These are phyloP conservation scores for Xylophagus ater DNA, from an alignment of 2,888 invertebrate genomes.

Conservation along the genomic window DNA sequence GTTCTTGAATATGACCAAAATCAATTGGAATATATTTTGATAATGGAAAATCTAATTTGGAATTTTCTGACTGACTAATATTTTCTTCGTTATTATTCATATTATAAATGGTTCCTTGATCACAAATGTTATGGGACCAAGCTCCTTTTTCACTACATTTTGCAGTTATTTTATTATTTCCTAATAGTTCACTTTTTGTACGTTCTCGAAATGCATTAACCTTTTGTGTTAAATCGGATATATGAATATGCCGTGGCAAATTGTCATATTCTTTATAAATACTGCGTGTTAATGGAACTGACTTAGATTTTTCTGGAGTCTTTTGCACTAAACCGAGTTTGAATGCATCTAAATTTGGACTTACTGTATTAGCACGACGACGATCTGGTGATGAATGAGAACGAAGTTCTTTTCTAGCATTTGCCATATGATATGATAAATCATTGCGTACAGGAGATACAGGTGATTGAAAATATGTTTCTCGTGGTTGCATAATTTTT, in stretches of 20 bases:
- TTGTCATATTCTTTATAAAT: conserved; percentile 21
- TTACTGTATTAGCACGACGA: conserved; percentile 24
- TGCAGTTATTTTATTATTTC: conserved; percentile 36
- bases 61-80: no score
- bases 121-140: neutral
- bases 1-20: no score
- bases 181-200: conserved; percentile 34
- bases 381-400: conserved; percentile 19
- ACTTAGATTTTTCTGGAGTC: conserved; percentile 15
- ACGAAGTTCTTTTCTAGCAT: conserved; percentile 25
- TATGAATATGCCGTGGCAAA: conserved; percentile 22
- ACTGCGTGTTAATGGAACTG: conserved; percentile 19
- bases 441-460: conserved; percentile 22
- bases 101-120: no score
- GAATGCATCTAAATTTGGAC: conserved; percentile 21
- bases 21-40: no score
- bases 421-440: conserved; percentile 27
- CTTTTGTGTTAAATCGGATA: conserved; percentile 30
- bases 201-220: conserved; percentile 29
- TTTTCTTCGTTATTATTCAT: no score
- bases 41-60: no score
- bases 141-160: conserved; percentile 23
- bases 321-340: conserved; percentile 12
- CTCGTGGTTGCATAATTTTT: conserved; percentile 17
- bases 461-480: conserved; percentile 7